A percentile compares a stretch with the other conserved stretches of the same genome.
Conservation (phyloP, 1,140 invertebrate species). For the Drosophila eugracilis region DNA sequence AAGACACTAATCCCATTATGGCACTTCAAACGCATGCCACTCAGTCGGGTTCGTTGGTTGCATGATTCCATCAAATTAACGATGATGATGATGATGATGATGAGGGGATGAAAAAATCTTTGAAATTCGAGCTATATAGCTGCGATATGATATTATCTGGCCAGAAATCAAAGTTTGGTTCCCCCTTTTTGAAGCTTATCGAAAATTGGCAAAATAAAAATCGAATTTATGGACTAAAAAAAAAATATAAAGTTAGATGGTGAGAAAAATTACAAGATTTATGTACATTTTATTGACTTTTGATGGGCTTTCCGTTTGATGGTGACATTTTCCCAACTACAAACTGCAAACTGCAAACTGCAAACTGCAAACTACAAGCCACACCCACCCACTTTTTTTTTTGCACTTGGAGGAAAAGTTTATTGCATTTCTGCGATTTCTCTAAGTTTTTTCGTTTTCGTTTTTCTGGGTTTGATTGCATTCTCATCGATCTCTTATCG, state of each 20-base stretch:
- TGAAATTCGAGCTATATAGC: conserved; percentile 2
- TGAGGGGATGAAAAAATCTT: conserved; percentile 10
- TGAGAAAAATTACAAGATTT: no score
- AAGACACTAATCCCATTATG: conserved; percentile 69
- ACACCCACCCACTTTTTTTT: conserved; percentile 1
- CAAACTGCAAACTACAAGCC: no score
- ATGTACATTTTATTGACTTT: no score
- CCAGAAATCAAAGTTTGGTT: neutral
- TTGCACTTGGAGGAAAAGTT: neutral
- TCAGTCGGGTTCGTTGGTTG: conserved; percentile 31
- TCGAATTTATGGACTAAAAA: no score
- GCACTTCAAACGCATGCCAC: conserved; percentile 68
- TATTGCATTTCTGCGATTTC: conserved; percentile 1
- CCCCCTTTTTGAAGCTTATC: neutral
- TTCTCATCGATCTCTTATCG: conserved; percentile 48
- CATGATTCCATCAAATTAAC: conserved; percentile 29
- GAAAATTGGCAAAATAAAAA: no score
- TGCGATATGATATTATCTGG: conserved; percentile 2
- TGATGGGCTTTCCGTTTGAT: no score
- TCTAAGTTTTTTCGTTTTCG: neutral
- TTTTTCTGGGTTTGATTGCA: conserved; percentile 21
- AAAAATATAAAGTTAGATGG: no score
- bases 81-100: conserved; percentile 8
- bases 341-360: no score
- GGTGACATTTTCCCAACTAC: no score